phyloP scores from a whole-genome alignment of 2,888 invertebrate genomes.

The Mongoloraphidia duomilia region DNA sequence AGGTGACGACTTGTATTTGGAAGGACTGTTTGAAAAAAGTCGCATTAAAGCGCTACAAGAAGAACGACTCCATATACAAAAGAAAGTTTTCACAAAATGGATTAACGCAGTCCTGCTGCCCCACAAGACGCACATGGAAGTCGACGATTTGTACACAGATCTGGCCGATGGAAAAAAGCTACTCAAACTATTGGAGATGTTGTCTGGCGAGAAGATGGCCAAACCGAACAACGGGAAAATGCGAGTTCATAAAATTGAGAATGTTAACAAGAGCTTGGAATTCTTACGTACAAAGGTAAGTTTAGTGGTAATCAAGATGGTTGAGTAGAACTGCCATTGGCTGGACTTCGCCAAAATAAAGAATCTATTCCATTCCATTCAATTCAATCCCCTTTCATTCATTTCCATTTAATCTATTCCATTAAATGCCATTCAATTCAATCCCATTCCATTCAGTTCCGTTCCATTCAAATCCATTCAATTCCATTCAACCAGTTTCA shows the following conservation, averaged over 20 bases:
- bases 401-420: no score
- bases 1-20: slow-evolving; percentile 11
- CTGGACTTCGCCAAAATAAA: no score
- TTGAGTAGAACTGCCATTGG: no score
- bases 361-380: no score
- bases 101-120: slow-evolving; percentile 84
- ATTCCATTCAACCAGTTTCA: no score
- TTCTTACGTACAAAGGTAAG: slow-evolving; percentile 86
- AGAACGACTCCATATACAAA: slow-evolving; percentile 95
- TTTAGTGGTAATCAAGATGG: neutral
- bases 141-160: slow-evolving; percentile 93
- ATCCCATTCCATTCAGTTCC: no score
- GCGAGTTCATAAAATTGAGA: slow-evolving; percentile 98
- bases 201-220: slow-evolving; percentile 94
- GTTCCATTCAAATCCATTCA: no score
- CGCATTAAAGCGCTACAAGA: slow-evolving; percentile 93
- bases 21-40: slow-evolving; percentile 76
- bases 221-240: slow-evolving; percentile 92
- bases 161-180: slow-evolving; percentile 89
- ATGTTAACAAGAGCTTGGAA: slow-evolving; percentile 92
- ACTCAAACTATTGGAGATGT: slow-evolving; percentile 89
- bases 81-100: slow-evolving; percentile 99
- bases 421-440: no score
- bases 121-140: slow-evolving; percentile 93
- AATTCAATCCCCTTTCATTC: no score